A percentile compares a stretch with the other conserved stretches of the same genome.
phyloP scores from a whole-genome alignment of 2,888 invertebrate genomes.

The Rotaria macrura region DNA sequence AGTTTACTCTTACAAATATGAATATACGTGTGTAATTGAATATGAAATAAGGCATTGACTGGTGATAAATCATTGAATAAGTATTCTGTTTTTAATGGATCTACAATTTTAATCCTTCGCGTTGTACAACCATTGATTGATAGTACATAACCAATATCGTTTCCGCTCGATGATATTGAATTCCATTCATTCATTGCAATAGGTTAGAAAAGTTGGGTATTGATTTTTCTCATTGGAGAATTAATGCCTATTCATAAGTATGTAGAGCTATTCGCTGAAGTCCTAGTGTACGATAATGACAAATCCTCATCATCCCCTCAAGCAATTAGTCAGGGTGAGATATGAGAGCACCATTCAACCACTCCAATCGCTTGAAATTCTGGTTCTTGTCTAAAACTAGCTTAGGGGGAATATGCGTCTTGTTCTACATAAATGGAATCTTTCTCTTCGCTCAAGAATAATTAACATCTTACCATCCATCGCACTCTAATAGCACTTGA shows the following conservation, averaged over 20 bases:
- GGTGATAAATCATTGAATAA: neutral
- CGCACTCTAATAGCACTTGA: neutral
- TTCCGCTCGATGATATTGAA: slow-evolving; percentile 65
- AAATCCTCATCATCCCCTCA: no score
- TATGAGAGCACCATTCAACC: no score
- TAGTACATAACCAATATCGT: neutral
- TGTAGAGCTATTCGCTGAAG: no score
- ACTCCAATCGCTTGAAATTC: no score
- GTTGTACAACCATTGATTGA: neutral
- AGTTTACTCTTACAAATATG: neutral
- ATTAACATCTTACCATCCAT: neutral
- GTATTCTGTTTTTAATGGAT: neutral
- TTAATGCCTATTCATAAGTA: no score
- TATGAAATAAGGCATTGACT: neutral
- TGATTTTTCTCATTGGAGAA: no score
- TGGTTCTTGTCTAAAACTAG: no score
- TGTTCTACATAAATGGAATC: no score
- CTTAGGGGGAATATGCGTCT: no score
- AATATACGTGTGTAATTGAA: neutral
- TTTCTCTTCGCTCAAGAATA: no score
- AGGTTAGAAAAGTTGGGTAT: slow-evolving; percentile 56
- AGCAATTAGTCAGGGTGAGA: no score
- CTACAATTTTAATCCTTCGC: neutral
- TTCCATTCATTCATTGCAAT: slow-evolving; percentile 89
- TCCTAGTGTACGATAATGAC: no score